Percentiles rank a stretch among this genome's conserved stretches.
Conservation (phyloP, 2,888 invertebrate genomes). For the Pollenia labialis region DNA sequence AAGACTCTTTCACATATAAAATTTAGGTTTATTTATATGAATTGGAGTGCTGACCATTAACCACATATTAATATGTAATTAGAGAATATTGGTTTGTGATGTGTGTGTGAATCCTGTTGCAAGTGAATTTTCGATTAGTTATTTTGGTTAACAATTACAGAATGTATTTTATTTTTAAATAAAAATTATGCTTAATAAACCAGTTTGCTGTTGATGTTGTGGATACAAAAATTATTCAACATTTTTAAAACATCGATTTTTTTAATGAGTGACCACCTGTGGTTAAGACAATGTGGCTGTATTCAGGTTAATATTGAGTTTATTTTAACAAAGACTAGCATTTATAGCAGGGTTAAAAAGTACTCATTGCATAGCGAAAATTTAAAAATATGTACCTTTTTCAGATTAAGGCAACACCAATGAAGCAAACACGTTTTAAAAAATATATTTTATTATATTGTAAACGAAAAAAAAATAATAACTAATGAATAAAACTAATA, state of each 20-base stretch:
- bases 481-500: too few species aligned
- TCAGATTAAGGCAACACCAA: too few species aligned
- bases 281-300: constrained; percentile 59
- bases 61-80: constrained; percentile 60
- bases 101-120: constrained; percentile 24
- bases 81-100: constrained; percentile 19
- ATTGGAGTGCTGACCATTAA: constrained; percentile 33
- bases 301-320: not conserved
- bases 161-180: constrained; percentile 25
- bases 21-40: not conserved
- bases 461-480: too few species aligned
- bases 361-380: too few species aligned
- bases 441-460: too few species aligned
- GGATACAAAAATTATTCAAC: constrained; percentile 19
- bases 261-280: constrained; percentile 71
- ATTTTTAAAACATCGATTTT: constrained; percentile 65
- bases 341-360: not conserved
- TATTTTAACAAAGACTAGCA: not conserved
- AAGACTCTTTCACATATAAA: not conserved
- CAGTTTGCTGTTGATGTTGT: constrained; percentile 21
- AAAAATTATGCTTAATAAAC: constrained; percentile 37
- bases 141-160: not conserved
- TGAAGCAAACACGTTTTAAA: too few species aligned
- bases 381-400: too few species aligned
- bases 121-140: not conserved